Conservation (phyloP, 2,888 invertebrate genomes). For the Netelia virgata region DNA sequence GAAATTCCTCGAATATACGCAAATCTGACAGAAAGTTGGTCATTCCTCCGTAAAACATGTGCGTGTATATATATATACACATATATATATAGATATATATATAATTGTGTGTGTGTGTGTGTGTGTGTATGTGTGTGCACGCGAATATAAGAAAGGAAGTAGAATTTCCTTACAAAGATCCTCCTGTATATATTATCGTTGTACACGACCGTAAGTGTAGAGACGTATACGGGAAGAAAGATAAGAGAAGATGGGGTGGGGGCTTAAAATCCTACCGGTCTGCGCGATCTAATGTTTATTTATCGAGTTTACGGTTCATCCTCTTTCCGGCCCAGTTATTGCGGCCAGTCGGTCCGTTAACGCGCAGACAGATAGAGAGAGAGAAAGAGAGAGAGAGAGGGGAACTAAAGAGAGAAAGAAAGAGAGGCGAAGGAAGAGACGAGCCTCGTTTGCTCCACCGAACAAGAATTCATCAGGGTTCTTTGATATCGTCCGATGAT, state of each 20-base stretch:
- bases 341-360: conserved; percentile 68
- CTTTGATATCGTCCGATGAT: conserved; percentile 47
- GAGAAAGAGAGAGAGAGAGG: neutral
- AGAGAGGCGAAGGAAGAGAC: conserved; percentile 12
- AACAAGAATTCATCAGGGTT: conserved; percentile 47
- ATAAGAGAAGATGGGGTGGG: neutral
- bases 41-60: conserved; percentile 42
- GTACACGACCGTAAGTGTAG: neutral
- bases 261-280: conserved; percentile 33
- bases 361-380: conserved; percentile 21
- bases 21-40: conserved; percentile 57
- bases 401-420: too few species aligned
- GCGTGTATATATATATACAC: neutral
- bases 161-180: conserved; percentile 30
- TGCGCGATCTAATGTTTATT: conserved; percentile 77
- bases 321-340: conserved; percentile 80
- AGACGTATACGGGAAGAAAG: conserved; percentile 20
- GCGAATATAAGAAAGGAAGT: conserved; percentile 31
- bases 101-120: neutral
- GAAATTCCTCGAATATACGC: conserved; percentile 51
- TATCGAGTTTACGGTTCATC: conserved; percentile 80
- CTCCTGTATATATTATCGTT: conserved; percentile 11
- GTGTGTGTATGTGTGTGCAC: neutral
- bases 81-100: neutral
- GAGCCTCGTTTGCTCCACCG: conserved; percentile 32